Evolutionary conservation across 2,797 vertebrate species (phyloP), one percentile per base, ranked within the genome.

Genomic region (Enteromius argenteus): DNA sequence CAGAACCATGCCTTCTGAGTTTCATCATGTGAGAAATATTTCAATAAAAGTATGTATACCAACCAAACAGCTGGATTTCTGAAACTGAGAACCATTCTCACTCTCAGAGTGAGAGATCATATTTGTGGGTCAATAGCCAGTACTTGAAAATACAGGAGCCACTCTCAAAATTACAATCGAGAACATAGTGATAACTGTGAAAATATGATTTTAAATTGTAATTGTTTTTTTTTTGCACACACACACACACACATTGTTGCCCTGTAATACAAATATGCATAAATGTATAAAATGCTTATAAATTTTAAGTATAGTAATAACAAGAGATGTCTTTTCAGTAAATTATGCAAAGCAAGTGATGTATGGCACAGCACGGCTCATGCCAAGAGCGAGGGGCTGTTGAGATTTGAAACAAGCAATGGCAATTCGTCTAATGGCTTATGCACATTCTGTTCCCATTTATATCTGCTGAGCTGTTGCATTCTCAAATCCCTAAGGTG

Each of bases 391-490:
- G 23, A 56, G 35, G 46, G 23, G 66, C 53, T 83, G 72, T 77
- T 77, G 72, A 76, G n/a, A 67, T 84, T 58, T 79, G 51, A 84
- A 79, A 78, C 49, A 84, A 78, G 64, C 66, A 69, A 71, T 37
- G 51, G 62, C 53, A 84, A 84, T 78, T 84, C 37, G 51, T 78
- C 82, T 84, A 78, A 84, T 78, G 82, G 51, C 53, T 46, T 69
- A 49, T 79, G 39, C 66, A 37, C 66, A 46, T 84, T 62, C 75
- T 71, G 82, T 79, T 68, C 51, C 75, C 82, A 78, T 84, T 49
- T 79, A 78, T 81, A 71, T 85, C 64, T 82, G 85, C 85, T 86
- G 85, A 86, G 85, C 74, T 86, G 46, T 81, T 77, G 64, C 44
- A 72, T 69, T 82, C 74, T 72, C 74, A 37, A 72, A 77, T 79